A percentile compares a stretch with the other conserved stretches of the same genome.
These are phyloP conservation scores for Aphrophora alni DNA, from an alignment of 2,888 invertebrate genomes.

Conservation along the genomic window DNA sequence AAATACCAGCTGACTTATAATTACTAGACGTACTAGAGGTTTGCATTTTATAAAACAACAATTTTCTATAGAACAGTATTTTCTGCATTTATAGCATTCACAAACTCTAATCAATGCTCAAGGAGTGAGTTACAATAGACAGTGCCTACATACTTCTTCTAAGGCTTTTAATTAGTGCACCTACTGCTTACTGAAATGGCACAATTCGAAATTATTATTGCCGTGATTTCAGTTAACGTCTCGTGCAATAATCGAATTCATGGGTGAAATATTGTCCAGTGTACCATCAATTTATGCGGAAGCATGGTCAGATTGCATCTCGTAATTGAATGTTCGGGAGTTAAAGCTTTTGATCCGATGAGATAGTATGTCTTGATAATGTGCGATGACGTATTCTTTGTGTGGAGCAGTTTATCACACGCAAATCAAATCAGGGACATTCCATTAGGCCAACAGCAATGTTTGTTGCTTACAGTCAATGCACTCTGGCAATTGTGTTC, in stretches of 20 bases:
- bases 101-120: too few species aligned
- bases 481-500: too few species aligned
- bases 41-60: too few species aligned
- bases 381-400: neutral
- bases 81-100: too few species aligned
- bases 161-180: too few species aligned
- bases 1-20: too few species aligned
- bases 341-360: neutral
- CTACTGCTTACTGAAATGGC: too few species aligned
- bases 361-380: neutral
- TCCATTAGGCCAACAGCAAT: neutral
- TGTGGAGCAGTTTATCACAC: neutral
- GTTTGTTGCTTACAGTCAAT: neutral
- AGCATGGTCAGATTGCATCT: neutral
- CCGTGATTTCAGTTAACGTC: neutral
- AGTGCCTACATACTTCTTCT: too few species aligned
- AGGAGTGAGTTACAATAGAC: too few species aligned
- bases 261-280: neutral
- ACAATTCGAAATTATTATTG: too few species aligned
- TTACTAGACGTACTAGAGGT: too few species aligned
- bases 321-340: neutral
- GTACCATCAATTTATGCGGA: neutral
- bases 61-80: too few species aligned
- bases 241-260: neutral
- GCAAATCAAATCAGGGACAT: slow-evolving; percentile 2